Base-by-base conservation (phyloP, 2,888 invertebrate species). In the Cosmorhoe ocellata region DNA sequence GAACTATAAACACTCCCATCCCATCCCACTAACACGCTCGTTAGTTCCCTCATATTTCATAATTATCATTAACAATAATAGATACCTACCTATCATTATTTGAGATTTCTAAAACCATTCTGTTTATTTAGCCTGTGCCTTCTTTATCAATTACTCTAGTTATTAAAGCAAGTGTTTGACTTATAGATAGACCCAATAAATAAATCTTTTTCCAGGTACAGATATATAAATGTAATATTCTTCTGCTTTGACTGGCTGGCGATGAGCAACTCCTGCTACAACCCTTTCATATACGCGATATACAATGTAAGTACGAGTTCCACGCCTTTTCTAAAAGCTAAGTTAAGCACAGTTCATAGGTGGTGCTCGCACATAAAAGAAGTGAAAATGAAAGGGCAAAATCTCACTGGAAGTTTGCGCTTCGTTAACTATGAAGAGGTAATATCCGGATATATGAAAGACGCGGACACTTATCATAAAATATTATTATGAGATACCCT, bases 241-340 rank as follows among this genome's bases (percentile, higher is more conserved):
- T 96, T 97, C 82, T 95, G 94, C 76, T 95, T 93, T 69, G 96
- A 97, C 80, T 96, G 96, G 96, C 84, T 97, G 74, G 95, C 95
- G 0, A 96, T 96, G 96, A 95, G 95, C 70, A 97, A 97, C 74
- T 96, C 96, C 48, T 97, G 97, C 79, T 95, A 95, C 78, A 97
- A 97, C 79, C 97, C 97, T 0, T 96, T 97, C 74, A 96, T 97
- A 67, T 97, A 97, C 72, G 96, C 96, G 27, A 95, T 97, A 63
- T 96, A 96, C 71, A 97, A 97, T 75, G 97, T 97, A 85, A 95
- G 88, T 86, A 66, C 47, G 6, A 7, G 5, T 28, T 11, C 7
- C 24, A 36, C 11, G 12, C 12, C 3, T 4, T 27, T 2, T 12
- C 12, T 27, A 18, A 10, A 34, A 33, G 28, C 18, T 18, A 39